phyloP scores from a whole-genome alignment of 2,797 vertebrate genomes.

The Acropternis orthonyx region DNA sequence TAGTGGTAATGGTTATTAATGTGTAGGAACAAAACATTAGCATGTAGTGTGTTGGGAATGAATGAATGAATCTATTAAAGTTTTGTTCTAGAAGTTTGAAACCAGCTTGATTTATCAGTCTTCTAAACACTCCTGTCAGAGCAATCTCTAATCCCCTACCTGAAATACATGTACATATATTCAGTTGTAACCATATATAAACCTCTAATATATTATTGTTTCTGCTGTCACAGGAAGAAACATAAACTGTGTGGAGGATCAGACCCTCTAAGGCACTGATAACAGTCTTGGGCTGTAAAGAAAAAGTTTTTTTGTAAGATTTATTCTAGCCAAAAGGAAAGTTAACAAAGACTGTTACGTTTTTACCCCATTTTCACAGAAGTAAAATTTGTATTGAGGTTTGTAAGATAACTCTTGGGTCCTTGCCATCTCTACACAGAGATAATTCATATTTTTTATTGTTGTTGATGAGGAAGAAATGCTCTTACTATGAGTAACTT shows the following conservation, averaged over 20 bases:
- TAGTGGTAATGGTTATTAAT: not conserved
- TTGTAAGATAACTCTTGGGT: not conserved
- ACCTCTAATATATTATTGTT: not conserved
- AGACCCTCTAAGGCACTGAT: not conserved
- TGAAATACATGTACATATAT: not conserved
- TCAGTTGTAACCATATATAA: not conserved
- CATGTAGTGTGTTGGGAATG: not conserved
- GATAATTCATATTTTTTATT: not conserved
- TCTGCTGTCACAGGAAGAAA: not conserved
- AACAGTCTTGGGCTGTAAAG: not conserved
- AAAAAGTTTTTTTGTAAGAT: not conserved
- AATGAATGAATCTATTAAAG: not conserved
- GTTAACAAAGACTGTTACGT: not conserved
- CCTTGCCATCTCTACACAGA: not conserved
- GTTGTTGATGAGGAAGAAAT: not conserved
- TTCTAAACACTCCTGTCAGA: not conserved
- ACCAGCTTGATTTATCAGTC: not conserved
- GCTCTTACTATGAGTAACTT: not conserved
- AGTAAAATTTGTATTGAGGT: not conserved
- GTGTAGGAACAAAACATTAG: not conserved
- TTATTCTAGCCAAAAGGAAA: not conserved
- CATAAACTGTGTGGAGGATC: not conserved
- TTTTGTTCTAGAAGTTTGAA: not conserved
- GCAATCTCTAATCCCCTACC: not conserved
- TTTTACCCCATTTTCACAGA: rapidly evolving